phyloP scores from a whole-genome alignment of 2,113 vertebrate species.

The Struthio camelus region DNA sequence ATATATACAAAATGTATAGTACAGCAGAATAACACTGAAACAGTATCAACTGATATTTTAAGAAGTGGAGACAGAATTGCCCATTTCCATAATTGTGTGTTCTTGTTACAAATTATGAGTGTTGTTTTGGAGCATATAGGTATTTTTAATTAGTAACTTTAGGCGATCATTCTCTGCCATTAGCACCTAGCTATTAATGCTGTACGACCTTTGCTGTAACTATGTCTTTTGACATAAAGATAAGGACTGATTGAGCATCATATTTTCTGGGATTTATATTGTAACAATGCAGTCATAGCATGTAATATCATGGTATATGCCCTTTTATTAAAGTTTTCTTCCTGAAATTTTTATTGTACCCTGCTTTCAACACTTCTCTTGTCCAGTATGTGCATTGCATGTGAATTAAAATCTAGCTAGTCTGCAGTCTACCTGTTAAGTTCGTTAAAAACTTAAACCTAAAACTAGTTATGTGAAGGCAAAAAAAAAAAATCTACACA shows the following conservation, averaged over 20 bases:
- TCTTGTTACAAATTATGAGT: slow-evolving; percentile 4
- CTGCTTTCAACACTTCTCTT: background rate
- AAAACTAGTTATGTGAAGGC: background rate
- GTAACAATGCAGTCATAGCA: background rate
- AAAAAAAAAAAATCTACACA: background rate
- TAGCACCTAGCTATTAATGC: slow-evolving; percentile 59
- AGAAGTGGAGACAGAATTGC: background rate
- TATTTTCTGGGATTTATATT: slow-evolving; percentile 19
- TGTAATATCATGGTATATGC: slow-evolving; percentile 7
- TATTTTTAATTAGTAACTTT: slow-evolving; percentile 51
- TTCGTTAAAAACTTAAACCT: background rate
- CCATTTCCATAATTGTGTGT: background rate
- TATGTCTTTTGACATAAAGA: slow-evolving; percentile 34
- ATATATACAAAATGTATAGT: background rate
- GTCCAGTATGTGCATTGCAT: background rate
- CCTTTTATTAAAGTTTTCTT: background rate
- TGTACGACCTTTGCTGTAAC: slow-evolving; percentile 50
- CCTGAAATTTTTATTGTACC: background rate
- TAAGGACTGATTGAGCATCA: slow-evolving; percentile 22
- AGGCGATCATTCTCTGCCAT: slow-evolving; percentile 43
- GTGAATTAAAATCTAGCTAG: background rate
- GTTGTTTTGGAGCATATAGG: slow-evolving; percentile 8
- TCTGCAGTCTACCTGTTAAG: background rate
- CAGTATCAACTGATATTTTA: background rate
- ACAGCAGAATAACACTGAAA: background rate